These are phyloP conservation scores for Centropyge bicolor DNA, from an alignment of 2,797 vertebrate species.

Conservation along the genomic window DNA sequence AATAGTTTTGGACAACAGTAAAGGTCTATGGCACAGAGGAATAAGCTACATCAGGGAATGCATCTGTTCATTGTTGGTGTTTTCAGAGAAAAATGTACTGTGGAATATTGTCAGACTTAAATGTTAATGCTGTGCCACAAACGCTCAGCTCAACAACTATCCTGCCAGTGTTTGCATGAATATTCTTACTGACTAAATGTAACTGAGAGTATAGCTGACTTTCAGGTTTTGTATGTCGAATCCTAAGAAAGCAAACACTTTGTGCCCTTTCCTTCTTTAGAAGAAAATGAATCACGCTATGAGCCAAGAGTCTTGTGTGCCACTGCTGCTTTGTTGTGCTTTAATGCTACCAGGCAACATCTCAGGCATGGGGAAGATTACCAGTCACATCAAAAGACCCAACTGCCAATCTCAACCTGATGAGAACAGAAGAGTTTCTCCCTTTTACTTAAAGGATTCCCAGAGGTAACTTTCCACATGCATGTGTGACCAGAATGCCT, in stretches of 20 bases:
- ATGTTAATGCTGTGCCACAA: not conserved
- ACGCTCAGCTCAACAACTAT: not conserved
- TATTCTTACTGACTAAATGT: not conserved
- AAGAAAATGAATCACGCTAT: slow-evolving; percentile 49
- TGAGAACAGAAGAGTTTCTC: slow-evolving; percentile 46
- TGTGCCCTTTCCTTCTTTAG: slow-evolving; percentile 39
- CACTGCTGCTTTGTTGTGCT: slow-evolving; percentile 46
- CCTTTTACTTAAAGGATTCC: slow-evolving; percentile 37
- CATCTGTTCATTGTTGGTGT: not conserved
- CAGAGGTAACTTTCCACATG: slow-evolving; percentile 28
- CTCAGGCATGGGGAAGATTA: slow-evolving; percentile 46
- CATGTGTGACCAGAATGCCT: slow-evolving; percentile 40
- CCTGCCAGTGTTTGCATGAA: not conserved
- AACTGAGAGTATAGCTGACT: not conserved
- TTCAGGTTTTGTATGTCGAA: slow-evolving; percentile 16
- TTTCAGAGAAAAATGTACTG: not conserved
- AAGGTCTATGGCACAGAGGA: not conserved
- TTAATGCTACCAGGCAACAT: slow-evolving; percentile 51
- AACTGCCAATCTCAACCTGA: slow-evolving; percentile 49
- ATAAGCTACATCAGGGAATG: not conserved
- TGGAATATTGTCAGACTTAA: too few relatives aligned
- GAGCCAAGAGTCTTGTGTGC: slow-evolving; percentile 29
- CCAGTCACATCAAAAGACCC: slow-evolving; percentile 57
- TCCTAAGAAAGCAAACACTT: slow-evolving; percentile 35
- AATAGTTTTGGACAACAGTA: not conserved